Percentiles rank a stretch among this genome's conserved stretches.
phyloP scores from a whole-genome alignment of 2,888 invertebrate genomes.

The Drosophila sordidula region DNA sequence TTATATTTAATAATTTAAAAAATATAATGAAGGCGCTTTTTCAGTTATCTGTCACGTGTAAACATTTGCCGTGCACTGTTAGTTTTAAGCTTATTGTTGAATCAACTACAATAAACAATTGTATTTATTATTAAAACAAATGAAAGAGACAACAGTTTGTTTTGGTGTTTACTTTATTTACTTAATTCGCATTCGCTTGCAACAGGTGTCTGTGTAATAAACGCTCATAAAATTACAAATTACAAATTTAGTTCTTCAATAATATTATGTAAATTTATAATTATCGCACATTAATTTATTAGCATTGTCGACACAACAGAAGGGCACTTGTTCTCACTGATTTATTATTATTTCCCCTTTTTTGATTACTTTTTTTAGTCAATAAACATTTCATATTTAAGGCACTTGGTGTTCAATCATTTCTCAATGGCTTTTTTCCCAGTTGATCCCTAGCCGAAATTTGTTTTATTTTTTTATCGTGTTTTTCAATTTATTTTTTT shows the following conservation, averaged over 20 bases:
- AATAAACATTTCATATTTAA: conserved; percentile 62
- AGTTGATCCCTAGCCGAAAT: conserved; percentile 9
- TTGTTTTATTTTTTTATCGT: conserved; percentile 22
- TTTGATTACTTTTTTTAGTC: conserved; percentile 44
- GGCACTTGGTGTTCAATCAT: conserved; percentile 68
- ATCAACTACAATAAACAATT: conserved; percentile 14
- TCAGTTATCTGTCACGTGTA: background rate
- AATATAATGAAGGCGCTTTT: too few relatives aligned
- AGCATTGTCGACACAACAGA: conserved; percentile 51
- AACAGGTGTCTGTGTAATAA: conserved; percentile 77
- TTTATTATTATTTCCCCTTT: conserved; percentile 18
- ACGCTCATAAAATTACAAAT: conserved; percentile 59
- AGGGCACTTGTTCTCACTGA: conserved; percentile 47
- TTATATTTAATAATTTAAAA: background rate
- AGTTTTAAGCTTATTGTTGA: conserved; percentile 16
- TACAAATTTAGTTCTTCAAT: conserved; percentile 42
- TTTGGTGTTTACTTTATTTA: conserved; percentile 62
- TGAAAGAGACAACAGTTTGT: conserved; percentile 13
- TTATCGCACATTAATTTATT: conserved; percentile 42
- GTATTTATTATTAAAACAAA: conserved; percentile 7
- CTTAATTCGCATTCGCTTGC: conserved; percentile 72
- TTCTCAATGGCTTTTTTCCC: conserved; percentile 34
- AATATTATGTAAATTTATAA: conserved; percentile 34
- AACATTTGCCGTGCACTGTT: background rate
- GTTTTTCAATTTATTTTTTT: conserved; percentile 43